Evolutionary conservation across 2,888 invertebrate species (phyloP).

Genomic region (Macaria notata): DNA sequence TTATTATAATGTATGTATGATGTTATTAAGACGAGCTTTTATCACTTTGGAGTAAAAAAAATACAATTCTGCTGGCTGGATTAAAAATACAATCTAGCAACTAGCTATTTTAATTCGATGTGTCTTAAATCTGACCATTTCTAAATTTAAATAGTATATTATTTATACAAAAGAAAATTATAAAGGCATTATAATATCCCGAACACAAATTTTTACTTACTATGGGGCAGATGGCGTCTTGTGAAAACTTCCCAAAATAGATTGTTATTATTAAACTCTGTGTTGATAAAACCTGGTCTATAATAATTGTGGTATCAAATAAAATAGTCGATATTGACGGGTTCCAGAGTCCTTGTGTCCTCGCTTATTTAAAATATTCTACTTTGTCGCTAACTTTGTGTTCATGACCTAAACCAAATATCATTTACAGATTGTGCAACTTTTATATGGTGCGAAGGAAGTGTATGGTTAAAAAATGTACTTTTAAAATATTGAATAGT

Average conservation of each 20-base stretch:
- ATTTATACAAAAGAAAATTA: no score
- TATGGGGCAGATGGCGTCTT: background rate
- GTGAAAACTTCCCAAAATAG: background rate
- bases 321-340: slow-evolving; percentile 31
- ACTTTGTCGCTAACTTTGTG: slow-evolving; percentile 37
- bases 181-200: no score
- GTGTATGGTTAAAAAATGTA: background rate
- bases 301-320: background rate
- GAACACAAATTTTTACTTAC: background rate
- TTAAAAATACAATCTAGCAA: background rate
- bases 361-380: slow-evolving; percentile 6
- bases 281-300: no score
- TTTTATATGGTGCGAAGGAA: slow-evolving; percentile 20
- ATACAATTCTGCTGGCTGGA: background rate
- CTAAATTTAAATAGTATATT: no score
- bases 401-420: slow-evolving; percentile 50
- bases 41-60: background rate
- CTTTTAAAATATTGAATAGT: background rate
- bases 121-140: no score
- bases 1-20: background rate
- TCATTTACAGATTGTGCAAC: slow-evolving; percentile 13
- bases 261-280: background rate
- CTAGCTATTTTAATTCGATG: no score
- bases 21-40: background rate
- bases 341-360: slow-evolving; percentile 27